phyloP scores from a whole-genome alignment of 2,113 vertebrate species.

The Arizona elegans region DNA sequence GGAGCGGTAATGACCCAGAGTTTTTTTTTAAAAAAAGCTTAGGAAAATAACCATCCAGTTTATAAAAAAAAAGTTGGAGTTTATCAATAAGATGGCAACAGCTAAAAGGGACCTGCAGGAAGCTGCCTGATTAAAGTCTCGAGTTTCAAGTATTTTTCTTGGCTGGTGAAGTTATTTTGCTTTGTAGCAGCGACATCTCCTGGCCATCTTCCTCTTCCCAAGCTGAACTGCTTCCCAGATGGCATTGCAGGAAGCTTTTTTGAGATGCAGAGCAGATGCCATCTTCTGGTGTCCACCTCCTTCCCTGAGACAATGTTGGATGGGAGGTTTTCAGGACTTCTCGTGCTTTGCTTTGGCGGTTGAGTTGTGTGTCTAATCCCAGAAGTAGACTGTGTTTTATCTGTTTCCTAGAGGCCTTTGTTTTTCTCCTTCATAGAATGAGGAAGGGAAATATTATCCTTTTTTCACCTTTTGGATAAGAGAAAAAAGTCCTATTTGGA shows the following conservation, averaged over 20 bases:
- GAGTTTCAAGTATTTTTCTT: neutral
- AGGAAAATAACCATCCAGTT: neutral
- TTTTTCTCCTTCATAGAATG: neutral
- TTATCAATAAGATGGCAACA: neutral
- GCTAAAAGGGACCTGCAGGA: neutral
- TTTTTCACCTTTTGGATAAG: neutral
- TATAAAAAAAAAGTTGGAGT: neutral
- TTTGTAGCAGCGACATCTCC: neutral
- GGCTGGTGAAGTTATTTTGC: neutral
- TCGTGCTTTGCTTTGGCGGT: rapidly evolving
- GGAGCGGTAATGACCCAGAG: neutral
- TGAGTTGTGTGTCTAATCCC: neutral
- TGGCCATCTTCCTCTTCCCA: neutral
- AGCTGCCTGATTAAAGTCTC: neutral
- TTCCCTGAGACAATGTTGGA: neutral
- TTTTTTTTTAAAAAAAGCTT: neutral
- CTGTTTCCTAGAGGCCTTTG: neutral
- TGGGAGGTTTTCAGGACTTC: neutral
- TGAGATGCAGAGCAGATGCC: neutral
- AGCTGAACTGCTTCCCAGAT: neutral
- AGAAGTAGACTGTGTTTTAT: neutral
- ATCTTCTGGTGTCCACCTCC: neutral
- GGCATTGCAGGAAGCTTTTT: neutral
- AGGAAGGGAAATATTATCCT: neutral
- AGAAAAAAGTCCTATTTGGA: neutral